Conservation (phyloP, 2,113 vertebrate genomes). For the Rhabdomys dilectus region DNA sequence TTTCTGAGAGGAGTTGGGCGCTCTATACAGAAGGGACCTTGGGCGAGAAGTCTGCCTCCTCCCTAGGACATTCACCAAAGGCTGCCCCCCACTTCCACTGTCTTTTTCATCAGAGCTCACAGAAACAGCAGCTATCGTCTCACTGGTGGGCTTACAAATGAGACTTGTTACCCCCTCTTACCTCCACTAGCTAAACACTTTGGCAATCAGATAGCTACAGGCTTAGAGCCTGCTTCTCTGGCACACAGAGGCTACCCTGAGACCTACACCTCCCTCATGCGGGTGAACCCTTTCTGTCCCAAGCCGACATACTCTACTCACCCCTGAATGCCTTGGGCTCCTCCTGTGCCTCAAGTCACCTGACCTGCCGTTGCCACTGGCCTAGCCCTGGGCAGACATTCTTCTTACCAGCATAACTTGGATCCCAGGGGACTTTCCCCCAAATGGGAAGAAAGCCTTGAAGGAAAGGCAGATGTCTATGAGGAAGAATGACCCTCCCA, state of each 20-base stretch:
- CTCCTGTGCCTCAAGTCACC: neutral
- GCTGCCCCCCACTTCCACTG: neutral
- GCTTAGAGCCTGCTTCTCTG: neutral
- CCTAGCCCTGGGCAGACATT: neutral
- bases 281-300: neutral
- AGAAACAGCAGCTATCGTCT: slow-evolving; percentile 42
- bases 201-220: neutral
- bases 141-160: neutral
- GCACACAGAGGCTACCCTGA: neutral
- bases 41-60: slow-evolving; percentile 26
- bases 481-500: neutral
- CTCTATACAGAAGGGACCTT: neutral
- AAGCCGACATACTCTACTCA: neutral
- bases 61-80: neutral
- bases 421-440: neutral
- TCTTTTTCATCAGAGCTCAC: neutral
- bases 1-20: neutral
- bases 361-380: neutral
- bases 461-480: neutral
- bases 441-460: neutral
- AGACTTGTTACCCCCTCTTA: neutral
- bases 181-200: neutral
- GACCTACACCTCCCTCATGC: neutral
- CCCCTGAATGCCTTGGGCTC: neutral
- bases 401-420: neutral